Conservation (phyloP, 2,888 invertebrate genomes). For the Papilio demoleus region DNA sequence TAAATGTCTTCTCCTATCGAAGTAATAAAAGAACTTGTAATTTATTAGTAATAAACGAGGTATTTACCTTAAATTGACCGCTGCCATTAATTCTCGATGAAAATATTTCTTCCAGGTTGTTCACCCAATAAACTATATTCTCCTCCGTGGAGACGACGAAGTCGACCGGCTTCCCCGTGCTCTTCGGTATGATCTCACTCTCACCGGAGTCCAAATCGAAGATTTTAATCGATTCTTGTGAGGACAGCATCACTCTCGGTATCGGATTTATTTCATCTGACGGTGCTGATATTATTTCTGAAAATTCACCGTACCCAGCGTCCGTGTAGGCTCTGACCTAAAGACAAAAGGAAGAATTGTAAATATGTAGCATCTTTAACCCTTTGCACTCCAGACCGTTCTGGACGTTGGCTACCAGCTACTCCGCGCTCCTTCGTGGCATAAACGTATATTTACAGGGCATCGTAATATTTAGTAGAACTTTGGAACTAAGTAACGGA, state of each 20-base stretch:
- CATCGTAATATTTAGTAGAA: too few relatives aligned
- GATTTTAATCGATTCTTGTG: slow-evolving; percentile 88
- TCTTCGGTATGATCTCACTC: slow-evolving; percentile 84
- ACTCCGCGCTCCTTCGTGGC: too few relatives aligned
- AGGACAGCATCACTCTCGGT: slow-evolving; percentile 90
- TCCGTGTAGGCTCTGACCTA: slow-evolving; percentile 92
- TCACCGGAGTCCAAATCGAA: slow-evolving; percentile 89
- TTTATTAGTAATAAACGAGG: background rate
- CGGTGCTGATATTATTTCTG: slow-evolving; percentile 83
- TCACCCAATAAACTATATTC: slow-evolving; percentile 91
- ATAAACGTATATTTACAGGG: too few relatives aligned
- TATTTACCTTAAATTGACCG: slow-evolving; percentile 73
- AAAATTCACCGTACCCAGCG: slow-evolving; percentile 89
- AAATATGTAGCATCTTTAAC: background rate
- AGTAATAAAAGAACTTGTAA: background rate
- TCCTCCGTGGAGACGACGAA: slow-evolving; percentile 88
- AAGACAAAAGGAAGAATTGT: background rate
- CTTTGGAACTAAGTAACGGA: too few relatives aligned
- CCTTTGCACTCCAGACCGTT: background rate
- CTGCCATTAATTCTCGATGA: slow-evolving; percentile 83
- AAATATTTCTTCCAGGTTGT: slow-evolving; percentile 88
- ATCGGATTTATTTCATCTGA: slow-evolving; percentile 90
- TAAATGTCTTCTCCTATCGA: background rate
- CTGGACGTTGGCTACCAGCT: too few relatives aligned
- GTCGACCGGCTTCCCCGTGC: slow-evolving; percentile 87